A percentile compares a stretch with the other conserved stretches of the same genome.
These are phyloP conservation scores for Pristionchus entomophagus DNA, from an alignment of 2,888 invertebrate species.

Conservation along the genomic window DNA sequence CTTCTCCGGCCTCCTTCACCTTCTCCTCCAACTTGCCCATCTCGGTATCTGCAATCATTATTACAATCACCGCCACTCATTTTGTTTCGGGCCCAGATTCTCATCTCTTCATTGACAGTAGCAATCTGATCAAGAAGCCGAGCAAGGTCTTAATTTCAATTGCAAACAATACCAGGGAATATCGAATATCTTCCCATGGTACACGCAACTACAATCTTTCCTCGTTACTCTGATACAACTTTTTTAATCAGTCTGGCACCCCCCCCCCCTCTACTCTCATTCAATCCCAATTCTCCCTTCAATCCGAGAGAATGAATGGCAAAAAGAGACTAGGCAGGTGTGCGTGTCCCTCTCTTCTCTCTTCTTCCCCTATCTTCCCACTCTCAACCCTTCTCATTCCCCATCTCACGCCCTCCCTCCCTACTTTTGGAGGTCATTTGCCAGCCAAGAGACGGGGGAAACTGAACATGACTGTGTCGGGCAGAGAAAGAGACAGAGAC, in stretches of 20 bases:
- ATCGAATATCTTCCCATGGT: too few species aligned
- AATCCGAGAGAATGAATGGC: not conserved
- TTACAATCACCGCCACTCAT: too few species aligned
- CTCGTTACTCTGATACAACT: not conserved
- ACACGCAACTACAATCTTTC: not conserved
- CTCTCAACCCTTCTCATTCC: constrained; percentile 31
- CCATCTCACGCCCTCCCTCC: not conserved
- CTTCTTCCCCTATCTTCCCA: constrained; percentile 12
- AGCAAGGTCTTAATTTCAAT: too few species aligned
- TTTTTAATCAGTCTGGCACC: not conserved
- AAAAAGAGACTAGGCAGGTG: constrained; percentile 15
- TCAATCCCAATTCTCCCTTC: not conserved
- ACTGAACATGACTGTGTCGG: constrained; percentile 20
- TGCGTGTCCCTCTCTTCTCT: constrained; percentile 18
- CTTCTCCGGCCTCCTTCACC: not conserved
- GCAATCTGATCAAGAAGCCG: too few species aligned
- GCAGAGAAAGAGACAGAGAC: not conserved
- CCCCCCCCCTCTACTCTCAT: not conserved
- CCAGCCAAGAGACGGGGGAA: constrained; percentile 10
- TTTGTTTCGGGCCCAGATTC: too few species aligned
- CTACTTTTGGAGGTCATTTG: constrained; percentile 36
- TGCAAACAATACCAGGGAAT: too few species aligned
- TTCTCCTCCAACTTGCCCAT: not conserved
- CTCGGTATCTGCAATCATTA: constrained; percentile 6
- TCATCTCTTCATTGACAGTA: too few species aligned